Evolutionary conservation across 2,888 invertebrate genomes (phyloP).

Genomic region (Digitonthophagus gazella): DNA sequence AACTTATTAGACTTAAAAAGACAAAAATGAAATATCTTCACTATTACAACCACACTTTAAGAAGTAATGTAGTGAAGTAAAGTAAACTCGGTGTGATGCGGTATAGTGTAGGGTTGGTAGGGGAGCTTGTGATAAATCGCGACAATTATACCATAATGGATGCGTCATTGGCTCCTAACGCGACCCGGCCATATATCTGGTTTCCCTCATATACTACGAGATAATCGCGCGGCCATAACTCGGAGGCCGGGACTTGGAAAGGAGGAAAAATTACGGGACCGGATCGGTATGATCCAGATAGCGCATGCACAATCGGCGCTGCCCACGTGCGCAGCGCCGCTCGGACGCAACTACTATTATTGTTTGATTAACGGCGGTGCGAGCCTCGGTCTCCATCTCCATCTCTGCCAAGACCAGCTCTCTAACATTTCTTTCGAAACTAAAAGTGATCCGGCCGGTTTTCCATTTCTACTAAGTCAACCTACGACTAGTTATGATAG

Average conservation of each 20-base stretch:
- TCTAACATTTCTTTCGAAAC: not conserved
- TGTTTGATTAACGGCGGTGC: not conserved
- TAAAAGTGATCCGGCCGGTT: not conserved
- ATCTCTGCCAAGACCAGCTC: too few relatives aligned
- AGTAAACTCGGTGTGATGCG: too few relatives aligned
- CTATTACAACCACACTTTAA: not conserved
- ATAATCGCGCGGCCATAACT: not conserved
- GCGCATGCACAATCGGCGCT: not conserved
- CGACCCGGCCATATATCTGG: not conserved
- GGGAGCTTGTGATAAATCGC: not conserved
- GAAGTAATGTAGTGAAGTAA: too few relatives aligned
- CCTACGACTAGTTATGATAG: too few relatives aligned
- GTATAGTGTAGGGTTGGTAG: too few relatives aligned
- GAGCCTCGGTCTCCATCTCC: not conserved
- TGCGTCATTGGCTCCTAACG: not conserved
- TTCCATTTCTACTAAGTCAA: not conserved
- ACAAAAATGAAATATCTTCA: too few relatives aligned
- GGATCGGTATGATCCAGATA: not conserved
- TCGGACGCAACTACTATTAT: not conserved
- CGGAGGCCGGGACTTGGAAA: not conserved
- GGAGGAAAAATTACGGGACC: not conserved
- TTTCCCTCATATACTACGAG: not conserved
- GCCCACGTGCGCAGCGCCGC: not conserved
- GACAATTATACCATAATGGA: not conserved
- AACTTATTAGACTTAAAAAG: too few relatives aligned